These are phyloP conservation scores for Troides oblongomaculatus DNA, from an alignment of 2,888 invertebrate species.

Conservation along the genomic window DNA sequence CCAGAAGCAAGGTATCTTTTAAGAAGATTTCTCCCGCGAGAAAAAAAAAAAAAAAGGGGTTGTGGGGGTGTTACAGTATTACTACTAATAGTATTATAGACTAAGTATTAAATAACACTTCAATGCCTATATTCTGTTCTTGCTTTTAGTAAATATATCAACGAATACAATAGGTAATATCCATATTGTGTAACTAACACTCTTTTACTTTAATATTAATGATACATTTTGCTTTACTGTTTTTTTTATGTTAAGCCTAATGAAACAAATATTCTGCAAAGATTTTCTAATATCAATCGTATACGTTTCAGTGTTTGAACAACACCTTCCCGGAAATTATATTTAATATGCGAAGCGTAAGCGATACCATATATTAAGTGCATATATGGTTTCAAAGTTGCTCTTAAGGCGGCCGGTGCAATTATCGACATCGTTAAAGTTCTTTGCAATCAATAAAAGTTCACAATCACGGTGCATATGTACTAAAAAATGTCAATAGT, in stretches of 20 bases:
- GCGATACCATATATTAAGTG: neutral
- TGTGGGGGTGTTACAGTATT: too few species aligned
- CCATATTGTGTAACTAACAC: neutral
- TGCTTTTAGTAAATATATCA: too few species aligned
- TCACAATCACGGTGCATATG: too few species aligned
- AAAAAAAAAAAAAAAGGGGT: too few species aligned
- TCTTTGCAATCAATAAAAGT: neutral
- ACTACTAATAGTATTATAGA: too few species aligned
- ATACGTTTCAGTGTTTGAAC: neutral
- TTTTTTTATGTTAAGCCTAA: neutral
- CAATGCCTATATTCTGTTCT: too few species aligned
- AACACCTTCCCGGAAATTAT: slow-evolving; percentile 6
- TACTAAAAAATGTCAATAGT: too few species aligned
- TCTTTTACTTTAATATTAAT: neutral
- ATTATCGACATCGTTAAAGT: neutral
- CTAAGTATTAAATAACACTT: too few species aligned
- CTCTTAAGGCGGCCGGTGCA: neutral
- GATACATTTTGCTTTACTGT: neutral
- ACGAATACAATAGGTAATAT: neutral
- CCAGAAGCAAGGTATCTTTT: too few species aligned
- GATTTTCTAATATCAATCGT: neutral
- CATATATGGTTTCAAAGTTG: neutral
- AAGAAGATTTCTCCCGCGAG: too few species aligned
- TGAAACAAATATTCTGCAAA: neutral
- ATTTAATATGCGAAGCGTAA: neutral